phyloP scores from a whole-genome alignment of 2,888 invertebrate species.

The Meganola albula region DNA sequence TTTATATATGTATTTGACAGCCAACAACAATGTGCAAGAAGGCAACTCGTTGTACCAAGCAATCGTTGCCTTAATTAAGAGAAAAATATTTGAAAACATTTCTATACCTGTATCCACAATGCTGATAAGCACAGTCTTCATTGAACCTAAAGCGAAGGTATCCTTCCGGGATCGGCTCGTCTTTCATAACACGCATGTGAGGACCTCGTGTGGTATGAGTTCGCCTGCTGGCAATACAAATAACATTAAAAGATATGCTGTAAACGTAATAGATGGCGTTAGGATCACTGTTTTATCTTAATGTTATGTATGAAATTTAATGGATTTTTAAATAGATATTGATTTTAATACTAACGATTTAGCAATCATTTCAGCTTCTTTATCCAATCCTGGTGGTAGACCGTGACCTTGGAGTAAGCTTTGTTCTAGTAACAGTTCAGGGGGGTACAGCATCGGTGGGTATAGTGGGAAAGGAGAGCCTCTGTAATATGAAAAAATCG shows the following conservation, averaged over 20 bases:
- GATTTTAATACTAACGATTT: slow-evolving; percentile 54
- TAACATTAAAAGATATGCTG: slow-evolving; percentile 6
- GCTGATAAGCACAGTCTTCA: slow-evolving; percentile 92
- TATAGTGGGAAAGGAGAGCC: slow-evolving; percentile 70
- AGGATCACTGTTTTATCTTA: neutral
- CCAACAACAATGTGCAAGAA: no score
- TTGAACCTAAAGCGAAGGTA: slow-evolving; percentile 93
- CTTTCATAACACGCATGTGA: slow-evolving; percentile 87
- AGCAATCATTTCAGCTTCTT: slow-evolving; percentile 70
- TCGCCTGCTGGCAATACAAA: slow-evolving; percentile 44
- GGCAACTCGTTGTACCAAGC: no score
- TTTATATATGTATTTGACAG: no score
- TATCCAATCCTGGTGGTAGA: slow-evolving; percentile 67
- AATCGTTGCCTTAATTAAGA: no score
- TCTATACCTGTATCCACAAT: slow-evolving; percentile 87
- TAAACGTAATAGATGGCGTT: neutral
- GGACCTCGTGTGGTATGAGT: slow-evolving; percentile 59
- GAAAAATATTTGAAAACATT: no score
- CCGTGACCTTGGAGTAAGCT: slow-evolving; percentile 75
- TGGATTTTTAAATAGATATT: neutral
- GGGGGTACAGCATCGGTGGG: slow-evolving; percentile 73
- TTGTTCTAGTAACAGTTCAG: slow-evolving; percentile 66
- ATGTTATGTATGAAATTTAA: neutral
- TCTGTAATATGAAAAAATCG: slow-evolving; percentile 32
- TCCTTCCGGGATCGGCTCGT: slow-evolving; percentile 93